Evolutionary conservation across 2,113 vertebrate genomes (phyloP).

Genomic region (Electrona antarctica): DNA sequence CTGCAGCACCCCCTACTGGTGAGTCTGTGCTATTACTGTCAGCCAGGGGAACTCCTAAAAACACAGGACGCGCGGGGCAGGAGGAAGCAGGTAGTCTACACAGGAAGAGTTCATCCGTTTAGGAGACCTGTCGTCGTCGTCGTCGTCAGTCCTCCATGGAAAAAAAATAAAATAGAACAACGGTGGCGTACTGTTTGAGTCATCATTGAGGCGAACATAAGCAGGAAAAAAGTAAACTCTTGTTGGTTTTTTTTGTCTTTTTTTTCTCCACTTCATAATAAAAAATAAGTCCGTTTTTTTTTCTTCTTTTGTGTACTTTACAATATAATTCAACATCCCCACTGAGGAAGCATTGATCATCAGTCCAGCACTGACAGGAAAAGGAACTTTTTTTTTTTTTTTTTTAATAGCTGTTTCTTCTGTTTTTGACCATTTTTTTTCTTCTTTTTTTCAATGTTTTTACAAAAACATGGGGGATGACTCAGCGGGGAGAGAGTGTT

Average conservation of each 20-base stretch:
- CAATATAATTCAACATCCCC: conserved; percentile 99
- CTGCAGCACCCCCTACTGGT: conserved; percentile 59
- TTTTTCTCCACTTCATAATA: conserved; percentile 93
- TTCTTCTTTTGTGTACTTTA: conserved; percentile 96
- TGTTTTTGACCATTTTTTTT: conserved; percentile 20
- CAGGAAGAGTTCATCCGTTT: conserved; percentile 53
- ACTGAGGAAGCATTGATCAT: conserved; percentile 90
- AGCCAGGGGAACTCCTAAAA: conserved; percentile 61
- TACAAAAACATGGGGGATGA: conserved; percentile 44
- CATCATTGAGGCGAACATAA: conserved; percentile 57
- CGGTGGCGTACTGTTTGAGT: conserved; percentile 58
- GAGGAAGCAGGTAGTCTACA: conserved; percentile 63
- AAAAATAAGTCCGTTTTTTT: conserved; percentile 95
- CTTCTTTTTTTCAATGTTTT: conserved; percentile 39
- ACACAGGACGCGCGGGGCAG: conserved; percentile 57
- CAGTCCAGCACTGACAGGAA: conserved; percentile 86
- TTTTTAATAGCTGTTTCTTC: conserved; percentile 23
- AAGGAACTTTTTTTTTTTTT: conserved; percentile 52
- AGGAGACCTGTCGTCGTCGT: conserved; percentile 16
- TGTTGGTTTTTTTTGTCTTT: conserved; percentile 71
- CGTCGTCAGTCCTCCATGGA: conserved; percentile 53
- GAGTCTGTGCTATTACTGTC: conserved; percentile 69
- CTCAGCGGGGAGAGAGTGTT: conserved; percentile 36
- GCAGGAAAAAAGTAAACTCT: conserved; percentile 78
- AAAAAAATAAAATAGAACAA: conserved; percentile 31